Evolutionary conservation across 92 coral and sea anemone species (phyloP).

Genomic region (Blastomussa wellsi): DNA sequence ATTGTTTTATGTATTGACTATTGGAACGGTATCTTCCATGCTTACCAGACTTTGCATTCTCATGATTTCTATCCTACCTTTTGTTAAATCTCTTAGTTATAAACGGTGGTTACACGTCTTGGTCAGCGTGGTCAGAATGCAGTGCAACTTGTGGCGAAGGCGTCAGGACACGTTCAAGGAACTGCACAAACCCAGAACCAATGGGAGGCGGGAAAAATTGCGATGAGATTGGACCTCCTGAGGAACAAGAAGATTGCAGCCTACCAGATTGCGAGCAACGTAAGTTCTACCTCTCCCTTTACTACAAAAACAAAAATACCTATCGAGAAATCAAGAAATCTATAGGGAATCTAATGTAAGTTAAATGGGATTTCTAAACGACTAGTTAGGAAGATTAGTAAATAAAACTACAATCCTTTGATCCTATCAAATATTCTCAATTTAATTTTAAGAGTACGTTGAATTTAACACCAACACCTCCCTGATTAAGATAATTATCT

Average conservation of each 20-base stretch:
- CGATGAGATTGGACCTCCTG: conserved; percentile 12
- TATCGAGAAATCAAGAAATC: too few species aligned
- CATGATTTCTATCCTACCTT: not conserved
- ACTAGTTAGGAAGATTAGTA: too few species aligned
- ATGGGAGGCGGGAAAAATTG: conserved; percentile 33
- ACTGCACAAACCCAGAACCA: conserved; percentile 40
- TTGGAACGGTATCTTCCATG: not conserved
- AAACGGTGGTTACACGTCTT: conserved; percentile 38
- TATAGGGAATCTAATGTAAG: too few species aligned
- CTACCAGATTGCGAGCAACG: conserved; percentile 11
- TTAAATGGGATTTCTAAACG: too few species aligned
- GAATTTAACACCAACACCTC: too few species aligned
- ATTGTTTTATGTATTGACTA: too few species aligned
- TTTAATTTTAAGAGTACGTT: too few species aligned
- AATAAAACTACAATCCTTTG: too few species aligned
- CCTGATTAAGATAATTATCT: too few species aligned
- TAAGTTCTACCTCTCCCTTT: not conserved
- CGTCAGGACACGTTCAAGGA: conserved; percentile 3
- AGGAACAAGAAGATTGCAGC: not conserved
- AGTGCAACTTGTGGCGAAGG: conserved; percentile 39
- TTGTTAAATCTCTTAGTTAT: conserved; percentile 5
- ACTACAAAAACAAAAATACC: not conserved
- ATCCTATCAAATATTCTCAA: too few species aligned
- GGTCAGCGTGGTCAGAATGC: conserved; percentile 36
- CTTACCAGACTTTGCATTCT: too few species aligned